Evolutionary conservation across 1,140 invertebrate genomes (phyloP), one percentile per base, ranked within the genome.

Genomic region (Leptinotarsa undecemlineata): DNA sequence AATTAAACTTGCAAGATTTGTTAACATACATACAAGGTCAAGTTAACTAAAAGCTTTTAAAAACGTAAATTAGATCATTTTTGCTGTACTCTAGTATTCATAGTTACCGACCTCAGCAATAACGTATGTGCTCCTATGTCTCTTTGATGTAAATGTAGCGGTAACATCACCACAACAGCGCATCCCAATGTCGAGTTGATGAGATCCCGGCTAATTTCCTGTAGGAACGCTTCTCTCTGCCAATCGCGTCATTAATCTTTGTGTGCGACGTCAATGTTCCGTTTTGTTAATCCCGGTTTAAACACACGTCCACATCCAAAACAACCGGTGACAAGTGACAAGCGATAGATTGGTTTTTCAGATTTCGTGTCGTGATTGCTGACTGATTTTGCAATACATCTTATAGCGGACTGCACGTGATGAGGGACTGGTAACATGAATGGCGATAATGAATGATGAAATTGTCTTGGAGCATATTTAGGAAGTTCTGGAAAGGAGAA

Each of bases 281-380:
- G 78, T 81, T 81, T 81, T 79, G 78, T 81, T 77, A 48, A 75
- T 67, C 69, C 76, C 74, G 75, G 71, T 80, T 80, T 78, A 80
- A 80, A 80, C 79, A 78, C 79, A 78, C 77, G 75, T 76, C 74
- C 74, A 74, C 66, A 77, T 68, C 75, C 51, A 57, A 80, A 79
- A 79, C 76, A 79, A 79, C 79, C 77, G 77, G 79, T 80, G 79
- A 80, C 79, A 80, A 80, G 77, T 80, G 79, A 80, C 77, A 80
- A 80, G 77, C 76, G 72, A 79, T 80, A 80, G 79, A 80, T 80
- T 79, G 78, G 79, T 79, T 80, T 80, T 80, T 79, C n/a, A 80
- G 77, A 80, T 79, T 80, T 76, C 61, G 74, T 77, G 73, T 75
- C 75, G 77, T 79, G 79, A 80, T 80, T 79, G 76, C 71, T 74